phyloP scores from a whole-genome alignment of 92 coral and sea anemone species.

The Pocillopora meandrina region DNA sequence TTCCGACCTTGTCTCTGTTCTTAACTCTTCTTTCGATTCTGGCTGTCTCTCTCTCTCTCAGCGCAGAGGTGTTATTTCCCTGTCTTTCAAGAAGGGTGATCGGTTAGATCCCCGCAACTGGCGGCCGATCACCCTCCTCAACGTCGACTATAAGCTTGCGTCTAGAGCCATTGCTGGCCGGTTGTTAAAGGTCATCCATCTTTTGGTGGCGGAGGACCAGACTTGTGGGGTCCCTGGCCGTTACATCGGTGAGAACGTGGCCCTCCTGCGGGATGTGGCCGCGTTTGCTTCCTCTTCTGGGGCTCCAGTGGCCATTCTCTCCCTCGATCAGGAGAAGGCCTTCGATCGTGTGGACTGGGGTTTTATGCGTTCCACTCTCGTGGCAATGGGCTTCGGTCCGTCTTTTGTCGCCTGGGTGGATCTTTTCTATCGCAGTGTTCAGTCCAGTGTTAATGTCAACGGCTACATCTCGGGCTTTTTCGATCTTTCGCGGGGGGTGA shows the following conservation, averaged over 20 bases:
- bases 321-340: slow-evolving; percentile 65
- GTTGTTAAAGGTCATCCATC: slow-evolving; percentile 23
- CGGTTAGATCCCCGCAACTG: neutral
- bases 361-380: neutral
- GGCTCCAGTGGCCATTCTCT: slow-evolving; percentile 29
- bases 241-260: slow-evolving; percentile 37
- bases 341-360: slow-evolving; percentile 60
- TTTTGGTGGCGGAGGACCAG: neutral
- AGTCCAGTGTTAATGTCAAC: neutral
- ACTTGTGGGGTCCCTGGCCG: neutral
- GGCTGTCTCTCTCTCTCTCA: slow-evolving; percentile 6
- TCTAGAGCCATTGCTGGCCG: slow-evolving; percentile 34
- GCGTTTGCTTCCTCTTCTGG: neutral
- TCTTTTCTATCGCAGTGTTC: neutral
- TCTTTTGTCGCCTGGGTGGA: slow-evolving; percentile 3
- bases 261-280: slow-evolving; percentile 28
- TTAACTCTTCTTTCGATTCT: neutral
- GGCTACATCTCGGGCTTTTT: neutral
- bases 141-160: neutral
- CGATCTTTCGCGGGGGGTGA: slow-evolving; percentile 37
- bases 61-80: neutral
- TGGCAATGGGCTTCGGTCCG: slow-evolving; percentile 7
- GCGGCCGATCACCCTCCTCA: neutral
- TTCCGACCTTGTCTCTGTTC: neutral
- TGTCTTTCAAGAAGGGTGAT: neutral